These are phyloP conservation scores for Conus betulinus DNA, from an alignment of 1,140 invertebrate genomes.

Conservation along the genomic window DNA sequence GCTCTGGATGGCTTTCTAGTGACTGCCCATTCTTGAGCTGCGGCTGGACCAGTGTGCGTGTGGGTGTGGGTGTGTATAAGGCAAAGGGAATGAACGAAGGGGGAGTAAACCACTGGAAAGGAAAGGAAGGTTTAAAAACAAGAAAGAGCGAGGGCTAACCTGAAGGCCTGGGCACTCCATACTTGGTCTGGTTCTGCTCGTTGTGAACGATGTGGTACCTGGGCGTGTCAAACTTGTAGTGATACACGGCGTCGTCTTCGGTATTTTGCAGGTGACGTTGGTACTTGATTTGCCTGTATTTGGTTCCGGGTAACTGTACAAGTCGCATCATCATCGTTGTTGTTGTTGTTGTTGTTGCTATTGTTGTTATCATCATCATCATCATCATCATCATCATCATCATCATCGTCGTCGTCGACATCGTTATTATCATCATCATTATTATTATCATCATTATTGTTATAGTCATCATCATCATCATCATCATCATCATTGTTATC, in stretches of 20 bases:
- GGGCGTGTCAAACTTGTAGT: conserved; percentile 51
- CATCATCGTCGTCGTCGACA: too few relatives aligned
- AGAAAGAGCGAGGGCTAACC: conserved; percentile 18
- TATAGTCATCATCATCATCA: too few relatives aligned
- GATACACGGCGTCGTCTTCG: conserved; percentile 51
- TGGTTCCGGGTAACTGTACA: not conserved
- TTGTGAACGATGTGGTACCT: conserved; percentile 60
- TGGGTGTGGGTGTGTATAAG: too few relatives aligned
- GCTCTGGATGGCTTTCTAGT: too few relatives aligned
- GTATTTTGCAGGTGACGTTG: conserved; percentile 33
- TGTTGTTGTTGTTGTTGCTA: not conserved
- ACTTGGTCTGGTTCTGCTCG: conserved; percentile 42
- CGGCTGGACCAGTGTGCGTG: too few relatives aligned
- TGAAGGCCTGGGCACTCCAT: conserved; percentile 44
- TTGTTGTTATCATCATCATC: not conserved
- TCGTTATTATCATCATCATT: too few relatives aligned
- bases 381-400: too few relatives aligned
- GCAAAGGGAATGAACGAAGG: too few relatives aligned
- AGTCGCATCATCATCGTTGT: not conserved
- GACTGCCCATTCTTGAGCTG: too few relatives aligned
- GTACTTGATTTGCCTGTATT: not conserved
- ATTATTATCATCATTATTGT: too few relatives aligned
- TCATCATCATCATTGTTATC: too few relatives aligned
- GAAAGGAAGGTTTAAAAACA: not conserved
- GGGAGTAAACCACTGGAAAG: too few relatives aligned